Evolutionary conservation across 1,140 invertebrate species (phyloP), one percentile per base, ranked within the genome.

Genomic region (Calephelis virginiensis): DNA sequence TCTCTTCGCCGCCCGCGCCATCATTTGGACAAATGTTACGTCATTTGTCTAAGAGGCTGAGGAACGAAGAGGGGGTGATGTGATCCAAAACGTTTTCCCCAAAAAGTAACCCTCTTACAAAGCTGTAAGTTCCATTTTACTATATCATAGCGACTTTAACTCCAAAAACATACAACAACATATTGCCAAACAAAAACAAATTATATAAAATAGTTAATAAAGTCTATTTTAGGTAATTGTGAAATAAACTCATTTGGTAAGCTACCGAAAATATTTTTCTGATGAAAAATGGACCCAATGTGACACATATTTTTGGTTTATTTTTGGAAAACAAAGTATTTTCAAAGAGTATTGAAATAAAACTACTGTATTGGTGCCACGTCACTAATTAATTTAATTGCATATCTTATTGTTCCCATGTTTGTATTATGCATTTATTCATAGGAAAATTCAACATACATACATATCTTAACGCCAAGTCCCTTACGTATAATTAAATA

Each of bases 1-100:
- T 92, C 90, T 92, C 90, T 92, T 81, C 85, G 85, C 84, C 90
- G 89, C 89, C 89, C 87, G 89, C 90, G 86, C 90, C 91, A 92
- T 92, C 91, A 92, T 92, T 92, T 91, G 89, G 91, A 92, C 91
- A 92, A 92, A 92, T 92, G 90, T 82, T 86, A 87, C 80, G 80
- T 90, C 89, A 91, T 92, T 92, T 91, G 82, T 92, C 90, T 92
- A 83, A 83, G 80, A 83, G 84, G 63, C 61, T 81, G 78, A 70
- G 65, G 77, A 66, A 77, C 65, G 78, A 83, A 71, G 78, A 68
- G 81, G 80, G 80, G 77, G 65, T 71, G 67, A 66, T 68, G 66
- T 74, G 64, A 64, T 46, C 66, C 40, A 63, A 37, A 49, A 6
- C 8, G 40, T 53, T 45, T 63, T 56, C 56, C 28, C 47, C 63